Evolutionary conservation across 2,888 invertebrate genomes (phyloP), one percentile per base, ranked within the genome.

Genomic region (Lepidochitona cinerea): DNA sequence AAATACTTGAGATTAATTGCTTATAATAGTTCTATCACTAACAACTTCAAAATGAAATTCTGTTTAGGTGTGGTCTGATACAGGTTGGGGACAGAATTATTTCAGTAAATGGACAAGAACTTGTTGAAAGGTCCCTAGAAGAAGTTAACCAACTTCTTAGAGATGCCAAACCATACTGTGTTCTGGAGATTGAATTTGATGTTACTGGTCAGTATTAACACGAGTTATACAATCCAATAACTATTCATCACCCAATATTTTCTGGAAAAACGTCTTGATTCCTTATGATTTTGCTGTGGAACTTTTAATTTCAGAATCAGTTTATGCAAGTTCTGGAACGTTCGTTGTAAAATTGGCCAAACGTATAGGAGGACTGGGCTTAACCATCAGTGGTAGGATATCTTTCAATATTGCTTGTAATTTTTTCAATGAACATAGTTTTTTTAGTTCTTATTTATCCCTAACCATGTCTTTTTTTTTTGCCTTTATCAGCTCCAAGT

Each of bases 311-410:
- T 68, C 81, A 12, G 97, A 97, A 81, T 94, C 96, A 0, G 96
- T 97, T 64, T 95, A 97, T 79, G 96, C 97, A 1, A 95, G 96
- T 5, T 95, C 96, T 83, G 97, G 97, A 0, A 94, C 96, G 0
- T 97, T 97, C 88, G 95, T 95, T 78, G 97, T 98, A 0, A 96
- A 96, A 90, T 92, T 98, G 69, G 95, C 96, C 4, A 92, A 92
- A 81, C 89, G 90, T 78, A 94, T 94, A 52, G 86, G 86, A 14
- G 96, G 96, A 4, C 92, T 98, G 18, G 98, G 98, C 1, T 94
- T 98, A 52, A 97, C 96, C n/a, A 95, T 97, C 7, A 96, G 95
- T 88, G 94, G 95, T 93, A 91, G 87, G 85, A 79, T 23, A 49
- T 49, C 7, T n/a, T n/a, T n/a, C n/a, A n/a, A n/a, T n/a, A n/a